Percentiles rank a stretch among this genome's conserved stretches.
phyloP scores from a whole-genome alignment of 2,888 invertebrate genomes.

The Orchesella flavescens region DNA sequence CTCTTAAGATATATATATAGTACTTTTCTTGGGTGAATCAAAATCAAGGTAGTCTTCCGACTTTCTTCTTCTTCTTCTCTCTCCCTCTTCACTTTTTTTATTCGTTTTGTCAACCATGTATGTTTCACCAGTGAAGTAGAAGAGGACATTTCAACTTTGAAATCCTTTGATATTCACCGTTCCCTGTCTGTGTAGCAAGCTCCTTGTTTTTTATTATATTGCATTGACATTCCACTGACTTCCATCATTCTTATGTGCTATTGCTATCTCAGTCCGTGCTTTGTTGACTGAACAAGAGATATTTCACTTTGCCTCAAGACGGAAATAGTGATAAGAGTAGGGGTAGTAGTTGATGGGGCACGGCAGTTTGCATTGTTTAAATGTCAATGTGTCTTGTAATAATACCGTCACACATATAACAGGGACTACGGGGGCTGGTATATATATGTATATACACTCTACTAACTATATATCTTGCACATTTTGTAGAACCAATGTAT shows the following conservation, averaged over 20 bases:
- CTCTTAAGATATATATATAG: too few relatives aligned
- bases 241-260: background rate
- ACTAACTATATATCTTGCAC: too few relatives aligned
- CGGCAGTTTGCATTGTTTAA: slow-evolving; percentile 2
- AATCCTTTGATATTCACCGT: background rate
- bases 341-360: slow-evolving; percentile 2
- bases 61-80: too few relatives aligned
- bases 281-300: slow-evolving; percentile 42
- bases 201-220: background rate
- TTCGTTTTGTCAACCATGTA: background rate
- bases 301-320: slow-evolving; percentile 42
- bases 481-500: background rate
- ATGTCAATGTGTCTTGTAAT: background rate
- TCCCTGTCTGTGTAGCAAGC: background rate
- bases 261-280: background rate
- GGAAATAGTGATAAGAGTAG: slow-evolving; percentile 33
- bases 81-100: background rate
- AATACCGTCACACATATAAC: background rate
- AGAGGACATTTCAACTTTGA: background rate
- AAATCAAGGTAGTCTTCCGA: too few relatives aligned
- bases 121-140: background rate
- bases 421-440: too few relatives aligned
- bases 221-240: background rate
- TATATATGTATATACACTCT: too few relatives aligned
- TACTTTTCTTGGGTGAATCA: too few relatives aligned